Percentiles rank a stretch among this genome's conserved stretches.
These are phyloP conservation scores for Atrichornis clamosus DNA, from an alignment of 2,113 vertebrate genomes.

Conservation along the genomic window DNA sequence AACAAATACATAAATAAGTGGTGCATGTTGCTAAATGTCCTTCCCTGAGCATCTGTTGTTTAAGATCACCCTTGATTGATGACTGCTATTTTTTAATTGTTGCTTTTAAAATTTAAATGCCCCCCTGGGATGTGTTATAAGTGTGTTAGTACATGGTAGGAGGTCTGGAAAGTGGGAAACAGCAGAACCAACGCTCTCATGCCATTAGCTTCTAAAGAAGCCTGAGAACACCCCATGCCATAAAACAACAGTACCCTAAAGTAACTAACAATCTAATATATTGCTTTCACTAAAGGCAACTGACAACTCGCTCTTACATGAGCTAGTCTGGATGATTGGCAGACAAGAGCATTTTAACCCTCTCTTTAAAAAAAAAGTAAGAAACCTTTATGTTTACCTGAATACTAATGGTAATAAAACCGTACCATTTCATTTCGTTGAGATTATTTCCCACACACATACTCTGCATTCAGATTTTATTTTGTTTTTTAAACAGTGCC, in stretches of 20 bases:
- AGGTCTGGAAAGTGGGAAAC: slow-evolving; percentile 72
- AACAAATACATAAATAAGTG: slow-evolving; percentile 69
- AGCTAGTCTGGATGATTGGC: slow-evolving; percentile 29
- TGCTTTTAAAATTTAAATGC: slow-evolving; percentile 81
- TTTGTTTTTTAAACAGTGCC: background rate
- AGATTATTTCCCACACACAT: background rate
- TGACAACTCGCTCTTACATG: slow-evolving; percentile 16
- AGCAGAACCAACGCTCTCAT: slow-evolving; percentile 55
- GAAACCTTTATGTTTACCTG: background rate
- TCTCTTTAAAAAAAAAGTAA: background rate
- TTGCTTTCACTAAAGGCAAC: slow-evolving; percentile 48
- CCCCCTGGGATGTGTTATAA: slow-evolving; percentile 78
- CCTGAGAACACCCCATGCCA: slow-evolving; percentile 39
- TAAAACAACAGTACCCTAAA: slow-evolving; percentile 62
- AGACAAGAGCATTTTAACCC: slow-evolving; percentile 24
- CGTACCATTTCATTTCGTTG: background rate
- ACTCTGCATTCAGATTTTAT: background rate
- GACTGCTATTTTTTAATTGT: slow-evolving; percentile 82
- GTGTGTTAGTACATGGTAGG: slow-evolving; percentile 72
- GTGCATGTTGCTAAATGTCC: slow-evolving; percentile 65
- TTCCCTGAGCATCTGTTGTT: slow-evolving; percentile 75
- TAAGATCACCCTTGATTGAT: slow-evolving; percentile 78
- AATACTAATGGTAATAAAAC: background rate
- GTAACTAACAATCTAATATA: slow-evolving; percentile 52
- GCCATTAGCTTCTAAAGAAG: slow-evolving; percentile 52